Evolutionary conservation across 2,797 vertebrate species (phyloP).

Genomic region (Anabacerthia variegaticeps): DNA sequence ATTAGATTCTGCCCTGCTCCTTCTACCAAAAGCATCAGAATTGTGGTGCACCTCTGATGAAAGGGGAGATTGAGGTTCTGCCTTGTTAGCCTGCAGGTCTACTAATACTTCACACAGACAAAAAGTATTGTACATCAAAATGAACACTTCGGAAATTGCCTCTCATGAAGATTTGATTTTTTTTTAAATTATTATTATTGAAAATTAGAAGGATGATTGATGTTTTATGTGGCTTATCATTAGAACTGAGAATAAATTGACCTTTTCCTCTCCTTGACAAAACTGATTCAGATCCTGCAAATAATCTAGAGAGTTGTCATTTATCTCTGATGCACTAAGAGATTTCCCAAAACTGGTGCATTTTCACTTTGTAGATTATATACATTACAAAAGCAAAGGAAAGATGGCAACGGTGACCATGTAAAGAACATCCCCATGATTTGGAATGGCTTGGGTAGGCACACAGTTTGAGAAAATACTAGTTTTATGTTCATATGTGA

Average conservation of each 20-base stretch:
- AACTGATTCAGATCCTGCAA: not conserved
- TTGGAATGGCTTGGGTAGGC: not conserved
- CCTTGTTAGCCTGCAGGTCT: not conserved
- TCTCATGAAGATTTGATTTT: not conserved
- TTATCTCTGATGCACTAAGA: not conserved
- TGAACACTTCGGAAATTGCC: not conserved
- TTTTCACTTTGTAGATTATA: not conserved
- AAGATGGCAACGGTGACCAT: not conserved
- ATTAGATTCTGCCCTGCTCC: not conserved
- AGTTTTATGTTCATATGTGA: not conserved
- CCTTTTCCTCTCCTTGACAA: not conserved
- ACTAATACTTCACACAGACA: not conserved
- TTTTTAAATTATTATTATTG: not conserved
- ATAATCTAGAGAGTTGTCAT: not conserved
- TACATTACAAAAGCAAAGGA: rapidly evolving
- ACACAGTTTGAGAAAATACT: not conserved
- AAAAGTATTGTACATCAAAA: not conserved
- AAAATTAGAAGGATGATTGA: not conserved
- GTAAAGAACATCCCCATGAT: not conserved
- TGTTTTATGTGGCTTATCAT: not conserved
- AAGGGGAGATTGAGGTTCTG: not conserved
- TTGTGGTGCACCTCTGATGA: rapidly evolving
- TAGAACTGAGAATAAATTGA: not conserved
- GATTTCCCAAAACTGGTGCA: not conserved
- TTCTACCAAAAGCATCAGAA: not conserved